Base-by-base conservation (phyloP, 53 echinoderm and acorn worm species). In the Echinarachnius parma region DNA sequence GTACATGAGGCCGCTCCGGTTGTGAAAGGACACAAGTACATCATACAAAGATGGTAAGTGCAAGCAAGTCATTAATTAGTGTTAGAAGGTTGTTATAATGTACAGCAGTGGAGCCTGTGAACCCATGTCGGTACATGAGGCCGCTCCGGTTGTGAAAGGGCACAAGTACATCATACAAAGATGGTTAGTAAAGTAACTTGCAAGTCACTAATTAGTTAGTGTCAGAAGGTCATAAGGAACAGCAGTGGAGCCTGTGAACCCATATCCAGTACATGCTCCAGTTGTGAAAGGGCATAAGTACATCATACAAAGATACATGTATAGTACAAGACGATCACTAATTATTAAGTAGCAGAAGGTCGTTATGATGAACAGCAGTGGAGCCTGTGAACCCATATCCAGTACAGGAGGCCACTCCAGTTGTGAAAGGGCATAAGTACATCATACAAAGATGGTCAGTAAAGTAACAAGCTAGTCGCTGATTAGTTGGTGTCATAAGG, bases 221-320 rank as follows among this genome's bases (percentile, higher is more conserved):
- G n/a, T n/a, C n/a, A n/a, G n/a, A n/a, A n/a, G n/a, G n/a, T n/a
- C n/a, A n/a, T n/a, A n/a, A n/a, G n/a, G 82, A 62, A 91, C 20
- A 13, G 37, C 29, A 26, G 61, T 2, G 91, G 96, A 15, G 20
- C 62, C 15, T 91, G 91, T 48, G 87, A 88, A 25, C 95, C 96
- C 0, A 44, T 72, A 31, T 91, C n/a, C 91, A 2, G 11, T 96
- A 1, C 96, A 96, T 61, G 77, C 68, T 1, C 62, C 78, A 22
- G 96, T 96, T 60, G 63, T 52, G 34, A 68, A 78, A 21, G 96
- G 96, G 24, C 96, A 96, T 30, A 96, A 96, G 14, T 75, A 78
- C 60, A 96, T 96, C 26, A 46, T 95, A 18, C 95, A 95, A 48
- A 85, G 96, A 79, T n/a, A n/a, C n/a, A n/a, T 96, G 96, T 91